A percentile compares a stretch with the other conserved stretches of the same genome.
Evolutionary conservation across 2,113 vertebrate genomes (phyloP).

Genomic region (Centrocercus urophasianus): DNA sequence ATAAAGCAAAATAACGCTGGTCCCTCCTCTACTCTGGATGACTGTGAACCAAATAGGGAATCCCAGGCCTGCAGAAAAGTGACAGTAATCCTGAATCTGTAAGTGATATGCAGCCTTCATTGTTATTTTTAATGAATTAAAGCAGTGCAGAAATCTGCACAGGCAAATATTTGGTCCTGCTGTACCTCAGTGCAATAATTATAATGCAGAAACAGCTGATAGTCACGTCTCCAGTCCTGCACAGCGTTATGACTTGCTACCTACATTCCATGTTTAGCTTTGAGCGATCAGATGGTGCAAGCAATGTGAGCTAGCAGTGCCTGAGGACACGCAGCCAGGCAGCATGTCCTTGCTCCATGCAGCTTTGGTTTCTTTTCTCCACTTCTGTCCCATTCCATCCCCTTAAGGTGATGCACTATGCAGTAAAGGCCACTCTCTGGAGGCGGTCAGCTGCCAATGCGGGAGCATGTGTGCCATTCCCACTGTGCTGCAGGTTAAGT

Average conservation of each 20-base stretch:
- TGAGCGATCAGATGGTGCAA: conserved; percentile 58
- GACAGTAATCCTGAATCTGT: neutral
- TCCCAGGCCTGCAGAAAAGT: neutral
- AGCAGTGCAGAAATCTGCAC: neutral
- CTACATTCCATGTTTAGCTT: conserved; percentile 72
- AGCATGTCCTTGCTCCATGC: neutral
- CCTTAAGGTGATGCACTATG: conserved; percentile 15
- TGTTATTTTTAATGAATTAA: conserved; percentile 24
- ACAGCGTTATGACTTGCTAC: conserved; percentile 55
- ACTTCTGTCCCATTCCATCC: neutral
- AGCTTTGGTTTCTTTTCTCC: conserved; percentile 43
- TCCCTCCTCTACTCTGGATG: neutral
- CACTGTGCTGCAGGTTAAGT: neutral
- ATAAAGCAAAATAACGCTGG: neutral
- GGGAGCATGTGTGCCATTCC: conserved; percentile 36
- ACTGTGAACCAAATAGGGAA: neutral
- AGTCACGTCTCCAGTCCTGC: conserved; percentile 49
- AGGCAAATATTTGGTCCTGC: conserved; percentile 40
- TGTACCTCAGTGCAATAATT: conserved; percentile 50
- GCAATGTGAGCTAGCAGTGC: conserved; percentile 54
- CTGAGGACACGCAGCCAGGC: conserved; percentile 45
- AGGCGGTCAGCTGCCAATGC: neutral
- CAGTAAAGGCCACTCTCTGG: neutral
- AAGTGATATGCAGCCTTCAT: neutral
- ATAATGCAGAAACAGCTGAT: conserved; percentile 64